A percentile compares a stretch with the other conserved stretches of the same genome.
Evolutionary conservation across 2,888 invertebrate genomes (phyloP).

Genomic region (Dexiosoma caninum): DNA sequence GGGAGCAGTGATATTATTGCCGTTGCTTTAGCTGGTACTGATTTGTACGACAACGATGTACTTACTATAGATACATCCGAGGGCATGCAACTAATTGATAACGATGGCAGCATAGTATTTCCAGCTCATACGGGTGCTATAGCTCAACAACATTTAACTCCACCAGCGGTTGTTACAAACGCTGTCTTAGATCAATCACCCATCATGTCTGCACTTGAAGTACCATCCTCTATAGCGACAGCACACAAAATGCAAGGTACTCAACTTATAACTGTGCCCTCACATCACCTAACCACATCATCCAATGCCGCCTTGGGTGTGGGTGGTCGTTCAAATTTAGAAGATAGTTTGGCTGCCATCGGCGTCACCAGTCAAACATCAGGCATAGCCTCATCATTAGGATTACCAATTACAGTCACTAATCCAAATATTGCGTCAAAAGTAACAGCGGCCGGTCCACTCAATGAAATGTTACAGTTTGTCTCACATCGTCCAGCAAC

Average conservation of each 20-base stretch:
- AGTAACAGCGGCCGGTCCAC: constrained; percentile 67
- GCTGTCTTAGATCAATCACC: constrained; percentile 86
- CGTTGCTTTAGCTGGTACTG: constrained; percentile 86
- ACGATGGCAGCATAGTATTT: constrained; percentile 66
- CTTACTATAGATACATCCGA: constrained; percentile 67
- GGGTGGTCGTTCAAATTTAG: constrained; percentile 74
- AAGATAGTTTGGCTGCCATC: constrained; percentile 81
- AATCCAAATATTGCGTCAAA: constrained; percentile 84
- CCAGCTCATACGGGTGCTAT: constrained; percentile 61
- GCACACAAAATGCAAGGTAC: constrained; percentile 45
- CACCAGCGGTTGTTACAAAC: constrained; percentile 80
- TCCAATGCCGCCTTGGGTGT: constrained; percentile 40
- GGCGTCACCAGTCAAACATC: constrained; percentile 79
- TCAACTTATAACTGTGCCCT: constrained; percentile 47
- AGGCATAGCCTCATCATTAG: constrained; percentile 83
- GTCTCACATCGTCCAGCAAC: constrained; percentile 56
- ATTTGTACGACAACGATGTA: constrained; percentile 80
- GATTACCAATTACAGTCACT: constrained; percentile 87
- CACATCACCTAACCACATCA: constrained; percentile 35
- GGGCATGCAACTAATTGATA: constrained; percentile 65
- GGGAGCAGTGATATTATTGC: constrained; percentile 82
- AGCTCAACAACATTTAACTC: constrained; percentile 68
- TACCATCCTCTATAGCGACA: constrained; percentile 78
- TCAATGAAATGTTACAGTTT: constrained; percentile 65
- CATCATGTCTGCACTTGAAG: constrained; percentile 88